Conservation (phyloP, 2,113 vertebrate genomes). For the Lepisosteus oculatus region DNA sequence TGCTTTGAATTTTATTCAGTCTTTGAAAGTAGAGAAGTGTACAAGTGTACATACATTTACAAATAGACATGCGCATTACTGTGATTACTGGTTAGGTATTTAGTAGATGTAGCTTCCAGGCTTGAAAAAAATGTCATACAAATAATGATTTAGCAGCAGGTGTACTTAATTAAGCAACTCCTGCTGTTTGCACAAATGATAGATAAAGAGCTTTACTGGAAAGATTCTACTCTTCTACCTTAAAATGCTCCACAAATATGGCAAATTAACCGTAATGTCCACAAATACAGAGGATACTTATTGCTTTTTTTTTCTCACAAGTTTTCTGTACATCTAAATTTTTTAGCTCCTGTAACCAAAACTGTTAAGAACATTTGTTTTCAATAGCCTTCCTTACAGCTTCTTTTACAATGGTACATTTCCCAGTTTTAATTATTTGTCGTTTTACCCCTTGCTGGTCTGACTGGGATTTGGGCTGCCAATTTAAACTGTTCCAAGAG, state of each 20-base stretch:
- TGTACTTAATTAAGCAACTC: not conserved
- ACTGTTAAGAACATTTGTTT: no score
- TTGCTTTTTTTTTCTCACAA: no score
- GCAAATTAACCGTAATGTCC: no score
- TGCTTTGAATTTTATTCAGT: no score
- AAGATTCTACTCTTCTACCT: not conserved
- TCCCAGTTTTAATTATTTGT: not conserved
- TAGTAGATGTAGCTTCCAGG: not conserved
- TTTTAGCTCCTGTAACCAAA: no score
- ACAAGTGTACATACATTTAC: no score
- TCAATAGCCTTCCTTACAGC: no score
- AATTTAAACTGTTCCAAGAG: conserved; percentile 1
- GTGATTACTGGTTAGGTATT: not conserved
- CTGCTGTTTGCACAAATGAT: not conserved
- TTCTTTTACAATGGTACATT: no score
- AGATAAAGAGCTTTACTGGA: not conserved
- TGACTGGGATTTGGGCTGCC: not conserved
- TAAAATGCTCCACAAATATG: no score
- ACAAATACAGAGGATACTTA: no score
- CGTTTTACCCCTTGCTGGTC: not conserved
- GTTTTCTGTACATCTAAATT: no score
- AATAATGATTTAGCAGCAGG: conserved; percentile 4
- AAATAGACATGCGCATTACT: not conserved
- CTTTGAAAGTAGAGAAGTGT: no score
- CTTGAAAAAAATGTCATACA: not conserved